Evolutionary conservation across 2,888 invertebrate species (phyloP), one percentile per base, ranked within the genome.

Genomic region (Oligia fasciuncula): DNA sequence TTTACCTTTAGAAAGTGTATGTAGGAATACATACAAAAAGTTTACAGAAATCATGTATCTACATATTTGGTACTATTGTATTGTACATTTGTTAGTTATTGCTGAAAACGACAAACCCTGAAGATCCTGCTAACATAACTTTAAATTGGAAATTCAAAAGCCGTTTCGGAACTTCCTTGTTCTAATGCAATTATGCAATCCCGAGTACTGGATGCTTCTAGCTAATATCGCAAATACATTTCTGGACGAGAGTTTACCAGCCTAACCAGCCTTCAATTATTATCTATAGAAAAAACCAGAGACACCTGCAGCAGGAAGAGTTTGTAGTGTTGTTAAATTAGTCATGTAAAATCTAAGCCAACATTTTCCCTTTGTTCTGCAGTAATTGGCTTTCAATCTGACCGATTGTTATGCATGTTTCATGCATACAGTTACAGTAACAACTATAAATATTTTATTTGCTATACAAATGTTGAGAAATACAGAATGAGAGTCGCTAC

Each of bases 371-470:
- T 77, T 84, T 67, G 76, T 84, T 76, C 63, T 70, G 29, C 67
- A 83, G 73, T 83, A 73, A 82, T 84, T 77, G 83, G 67, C 63
- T 73, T 66, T 46, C 49, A 69, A 76, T 73, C 57, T 43, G 40
- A 67, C 19, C 51, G 66, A 70, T 82, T 73, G 40, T 73, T 70
- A 73, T 73, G 57, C 43, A 40, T 73, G 46, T 73, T 62, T 19
- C 29, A 54, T 62, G 54, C 40, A 40, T n/a, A 14, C 9, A 62
- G 46, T 14, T 40, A 62, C 51, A 19, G 29, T 29, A 67, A 77
- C 54, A 46, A 62, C 46, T 68, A 49, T 77, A 77, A 46, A 79
- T 65, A 57, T 81, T 79, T 46, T 49, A 62, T 40, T 29, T 40
- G 51, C 17, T 19, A 62, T 40, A 54, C 35, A 5, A 66, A 29